Percentiles rank a stretch among this genome's conserved stretches.
Conservation (phyloP, 2,113 vertebrate species). For the Artemisiospiza belli region DNA sequence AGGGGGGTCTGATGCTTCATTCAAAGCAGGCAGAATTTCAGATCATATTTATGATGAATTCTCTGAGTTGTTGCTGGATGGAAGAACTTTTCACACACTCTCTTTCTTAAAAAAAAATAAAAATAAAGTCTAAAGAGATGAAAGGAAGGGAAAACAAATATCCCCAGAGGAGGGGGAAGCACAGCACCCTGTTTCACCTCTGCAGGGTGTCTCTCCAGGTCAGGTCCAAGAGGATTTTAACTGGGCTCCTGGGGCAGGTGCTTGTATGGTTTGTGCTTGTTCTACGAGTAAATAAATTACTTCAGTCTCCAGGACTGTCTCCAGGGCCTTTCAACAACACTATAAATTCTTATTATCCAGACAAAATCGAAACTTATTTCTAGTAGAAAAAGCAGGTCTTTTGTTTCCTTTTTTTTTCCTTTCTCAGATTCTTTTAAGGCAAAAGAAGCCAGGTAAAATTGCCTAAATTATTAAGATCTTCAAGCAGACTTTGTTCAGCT, state of each 20-base stretch:
- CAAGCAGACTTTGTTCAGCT: background rate
- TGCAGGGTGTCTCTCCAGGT: background rate
- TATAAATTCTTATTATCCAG: conserved; percentile 23
- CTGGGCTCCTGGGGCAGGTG: background rate
- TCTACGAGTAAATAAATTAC: background rate
- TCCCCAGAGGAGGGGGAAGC: background rate
- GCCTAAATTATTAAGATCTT: background rate
- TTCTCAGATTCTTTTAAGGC: background rate
- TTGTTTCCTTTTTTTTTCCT: background rate
- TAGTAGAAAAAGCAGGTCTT: background rate
- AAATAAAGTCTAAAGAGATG: too few species aligned
- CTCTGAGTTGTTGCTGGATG: background rate
- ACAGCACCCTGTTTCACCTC: background rate
- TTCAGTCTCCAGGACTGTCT: conserved; percentile 7
- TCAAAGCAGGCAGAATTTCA: background rate
- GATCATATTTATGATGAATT: background rate
- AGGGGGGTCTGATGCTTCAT: background rate
- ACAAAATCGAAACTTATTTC: conserved; percentile 7
- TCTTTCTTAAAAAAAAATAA: rapidly evolving
- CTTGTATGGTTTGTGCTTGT: background rate
- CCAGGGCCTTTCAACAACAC: conserved; percentile 13
- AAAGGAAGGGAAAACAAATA: background rate
- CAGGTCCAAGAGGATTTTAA: background rate
- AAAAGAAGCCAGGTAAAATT: background rate
- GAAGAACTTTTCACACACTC: background rate